phyloP scores from a whole-genome alignment of 2,113 vertebrate genomes.

The Suncus etruscus region DNA sequence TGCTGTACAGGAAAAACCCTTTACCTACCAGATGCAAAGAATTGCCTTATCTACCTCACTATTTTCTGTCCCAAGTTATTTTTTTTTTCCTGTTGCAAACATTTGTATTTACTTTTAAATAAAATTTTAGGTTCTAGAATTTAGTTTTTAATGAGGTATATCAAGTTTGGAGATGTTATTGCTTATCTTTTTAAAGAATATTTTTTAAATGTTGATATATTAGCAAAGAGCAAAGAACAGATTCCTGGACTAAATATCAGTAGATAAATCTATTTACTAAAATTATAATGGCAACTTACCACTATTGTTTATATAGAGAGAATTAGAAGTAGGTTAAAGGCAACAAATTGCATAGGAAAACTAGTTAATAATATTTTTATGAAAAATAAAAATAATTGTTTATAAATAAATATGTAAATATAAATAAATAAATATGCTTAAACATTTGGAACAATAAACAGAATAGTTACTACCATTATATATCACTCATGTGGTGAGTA shows the following conservation, averaged over 20 bases:
- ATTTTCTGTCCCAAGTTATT: background rate
- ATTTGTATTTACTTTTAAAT: background rate
- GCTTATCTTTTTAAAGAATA: background rate
- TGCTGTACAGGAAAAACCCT: too few species aligned
- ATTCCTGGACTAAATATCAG: background rate
- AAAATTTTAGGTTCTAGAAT: background rate
- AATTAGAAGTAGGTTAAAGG: slow-evolving; percentile 48
- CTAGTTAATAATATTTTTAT: background rate
- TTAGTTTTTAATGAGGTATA: background rate
- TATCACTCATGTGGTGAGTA: too few species aligned
- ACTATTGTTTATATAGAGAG: slow-evolving; percentile 1
- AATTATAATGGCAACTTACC: background rate
- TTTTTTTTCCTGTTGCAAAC: background rate
- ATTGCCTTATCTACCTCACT: background rate
- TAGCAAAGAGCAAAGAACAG: too few species aligned
- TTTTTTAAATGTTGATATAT: too few species aligned
- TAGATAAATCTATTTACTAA: background rate
- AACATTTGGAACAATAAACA: slow-evolving; percentile 8
- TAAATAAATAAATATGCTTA: slow-evolving; percentile 20
- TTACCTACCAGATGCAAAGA: background rate
- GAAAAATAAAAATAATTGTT: slow-evolving; percentile 47
- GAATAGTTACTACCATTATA: too few species aligned
- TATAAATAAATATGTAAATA: slow-evolving; percentile 7
- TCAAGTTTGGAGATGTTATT: too few species aligned
- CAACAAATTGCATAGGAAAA: slow-evolving; percentile 19